Evolutionary conservation across 2,113 vertebrate genomes (phyloP).

Genomic region (Aegithalos caudatus): DNA sequence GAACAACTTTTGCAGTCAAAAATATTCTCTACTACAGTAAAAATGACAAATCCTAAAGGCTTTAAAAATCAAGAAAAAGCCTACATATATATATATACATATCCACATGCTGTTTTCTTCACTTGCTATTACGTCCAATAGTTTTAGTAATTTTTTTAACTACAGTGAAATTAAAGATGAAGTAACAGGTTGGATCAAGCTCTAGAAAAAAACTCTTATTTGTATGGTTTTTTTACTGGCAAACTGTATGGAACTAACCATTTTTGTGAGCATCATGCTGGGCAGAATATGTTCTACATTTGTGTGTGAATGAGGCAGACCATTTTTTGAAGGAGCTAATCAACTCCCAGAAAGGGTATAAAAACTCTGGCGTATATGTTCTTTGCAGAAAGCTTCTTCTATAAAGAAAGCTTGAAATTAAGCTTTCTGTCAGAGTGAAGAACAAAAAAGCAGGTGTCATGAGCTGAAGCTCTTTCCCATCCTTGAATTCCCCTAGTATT

Average conservation of each 20-base stretch:
- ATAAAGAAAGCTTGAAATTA: background rate
- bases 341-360: background rate
- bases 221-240: background rate
- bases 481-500: background rate
- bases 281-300: background rate
- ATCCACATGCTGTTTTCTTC: background rate
- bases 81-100: background rate
- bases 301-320: background rate
- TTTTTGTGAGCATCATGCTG: background rate
- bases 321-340: background rate
- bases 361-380: background rate
- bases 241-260: background rate
- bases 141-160: background rate
- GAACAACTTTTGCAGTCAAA: background rate
- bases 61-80: background rate
- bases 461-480: background rate
- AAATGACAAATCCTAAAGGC: background rate
- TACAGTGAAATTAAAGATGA: background rate
- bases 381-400: background rate
- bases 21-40: background rate
- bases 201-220: background rate
- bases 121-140: background rate
- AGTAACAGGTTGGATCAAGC: background rate
- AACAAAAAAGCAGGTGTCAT: background rate
- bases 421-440: background rate